A percentile compares a stretch with the other conserved stretches of the same genome.
Evolutionary conservation across 2,888 invertebrate genomes (phyloP).

Genomic region (Colletes collaris): DNA sequence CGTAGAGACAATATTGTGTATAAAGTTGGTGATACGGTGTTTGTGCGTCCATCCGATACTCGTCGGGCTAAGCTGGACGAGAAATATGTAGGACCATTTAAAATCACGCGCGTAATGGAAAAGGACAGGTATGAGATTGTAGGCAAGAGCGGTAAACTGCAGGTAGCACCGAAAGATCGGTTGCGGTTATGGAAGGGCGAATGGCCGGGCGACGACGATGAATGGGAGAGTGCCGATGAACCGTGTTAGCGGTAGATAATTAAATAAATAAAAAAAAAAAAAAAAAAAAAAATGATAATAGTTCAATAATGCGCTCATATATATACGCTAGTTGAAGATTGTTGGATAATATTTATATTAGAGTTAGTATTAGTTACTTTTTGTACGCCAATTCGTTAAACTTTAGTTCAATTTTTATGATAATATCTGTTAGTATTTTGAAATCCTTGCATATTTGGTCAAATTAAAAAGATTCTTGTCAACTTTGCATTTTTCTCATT

Average conservation of each 20-base stretch:
- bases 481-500: no score
- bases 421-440: no score
- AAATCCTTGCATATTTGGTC: no score
- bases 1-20: background rate
- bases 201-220: background rate
- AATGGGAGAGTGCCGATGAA: background rate
- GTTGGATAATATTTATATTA: no score
- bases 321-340: no score
- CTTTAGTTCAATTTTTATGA: no score
- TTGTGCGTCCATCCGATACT: background rate
- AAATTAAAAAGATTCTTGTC: no score
- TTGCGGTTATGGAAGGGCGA: background rate
- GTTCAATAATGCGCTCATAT: no score
- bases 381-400: no score
- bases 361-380: no score
- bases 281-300: no score
- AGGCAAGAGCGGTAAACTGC: background rate
- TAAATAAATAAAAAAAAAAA: no score
- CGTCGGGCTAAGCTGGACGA: background rate
- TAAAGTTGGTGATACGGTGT: background rate
- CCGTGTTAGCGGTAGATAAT: conserved; percentile 1
- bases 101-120: background rate
- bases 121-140: background rate
- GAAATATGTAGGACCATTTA: background rate
- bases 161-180: background rate